A percentile compares a stretch with the other conserved stretches of the same genome.
phyloP scores from a whole-genome alignment of 2,888 invertebrate species.

The Seladonia tumulorum region DNA sequence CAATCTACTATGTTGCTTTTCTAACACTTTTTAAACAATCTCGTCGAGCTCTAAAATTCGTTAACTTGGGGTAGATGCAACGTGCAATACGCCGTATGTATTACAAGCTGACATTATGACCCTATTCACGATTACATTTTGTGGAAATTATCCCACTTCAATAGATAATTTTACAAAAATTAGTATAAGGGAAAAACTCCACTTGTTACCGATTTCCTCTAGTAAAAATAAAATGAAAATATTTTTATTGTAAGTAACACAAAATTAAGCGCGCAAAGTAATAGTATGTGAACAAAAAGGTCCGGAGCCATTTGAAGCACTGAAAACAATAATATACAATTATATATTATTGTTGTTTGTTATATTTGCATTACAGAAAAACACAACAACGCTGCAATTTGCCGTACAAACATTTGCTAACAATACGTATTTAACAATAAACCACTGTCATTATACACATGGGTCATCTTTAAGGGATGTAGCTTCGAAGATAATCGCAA shows the following conservation, averaged over 20 bases:
- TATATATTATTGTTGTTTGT: constrained; percentile 1
- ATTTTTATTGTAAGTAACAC: not conserved
- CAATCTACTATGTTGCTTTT: constrained; percentile 30
- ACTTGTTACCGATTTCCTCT: not conserved
- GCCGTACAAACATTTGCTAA: not conserved
- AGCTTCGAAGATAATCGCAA: constrained; percentile 7
- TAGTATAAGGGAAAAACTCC: not conserved
- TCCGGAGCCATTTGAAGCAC: not conserved
- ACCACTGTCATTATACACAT: not conserved
- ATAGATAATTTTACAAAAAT: not conserved
- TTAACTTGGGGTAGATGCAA: not conserved
- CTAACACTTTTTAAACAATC: constrained; percentile 1
- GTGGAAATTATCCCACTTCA: not conserved
- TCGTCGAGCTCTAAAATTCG: not conserved
- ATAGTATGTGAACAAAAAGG: not conserved
- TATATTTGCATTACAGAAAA: not conserved
- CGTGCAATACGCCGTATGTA: not conserved
- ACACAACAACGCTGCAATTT: not conserved
- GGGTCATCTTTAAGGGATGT: not conserved
- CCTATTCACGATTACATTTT: not conserved
- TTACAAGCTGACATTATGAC: not conserved
- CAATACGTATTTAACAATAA: not conserved
- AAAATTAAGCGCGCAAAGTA: not conserved
- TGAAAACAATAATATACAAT: not conserved
- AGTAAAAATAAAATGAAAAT: not conserved